Evolutionary conservation across 2,113 vertebrate genomes (phyloP), one percentile per base, ranked within the genome.

Genomic region (Turnix velox): DNA sequence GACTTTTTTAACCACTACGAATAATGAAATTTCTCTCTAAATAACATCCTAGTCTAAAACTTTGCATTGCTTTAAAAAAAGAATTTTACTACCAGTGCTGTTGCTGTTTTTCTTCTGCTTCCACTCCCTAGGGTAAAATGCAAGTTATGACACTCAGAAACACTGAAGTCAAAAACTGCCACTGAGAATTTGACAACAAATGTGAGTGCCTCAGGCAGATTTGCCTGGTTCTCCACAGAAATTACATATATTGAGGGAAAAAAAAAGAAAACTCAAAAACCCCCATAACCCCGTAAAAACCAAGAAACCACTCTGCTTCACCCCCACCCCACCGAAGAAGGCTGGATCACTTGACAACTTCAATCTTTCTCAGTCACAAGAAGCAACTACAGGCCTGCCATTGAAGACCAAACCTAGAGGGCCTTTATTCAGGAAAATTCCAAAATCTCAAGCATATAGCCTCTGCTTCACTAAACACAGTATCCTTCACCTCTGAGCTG

Each of bases 381-480:
- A 19, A 15, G 18, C 31, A 88, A 52, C 16, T 23, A 28, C 42
- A 1, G 3, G 22, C 18, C 14, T 19, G 71, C 18, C 77, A 22
- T 18, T 1, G 9, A 75, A 45, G 14, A 65, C 3, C 2, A 16
- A 9, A 55, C 22, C 33, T 6, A 27, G 3, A 52, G 4, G 1
- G 78, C 16, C 30, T 62, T 88, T 42, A 68, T 9, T 31, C 54
- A 51, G 46, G 54, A 43, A 18, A 35, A 11, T 14, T 4, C 28
- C 15, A 37, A 11, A 37, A 52, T 9, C 16, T 9, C 35, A 25
- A 25, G 23, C 24, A 23, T 0, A 11, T 0, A 35, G 43, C 7
- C 27, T 17, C 18, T 2, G 20, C 13, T 35, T 19, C 2, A 2
- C 58, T 6, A 59, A 57, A 27, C 3, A 0, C 1, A 5, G 1